Percentiles rank a stretch among this genome's conserved stretches.
These are phyloP conservation scores for Potamarius usumacintae DNA, from an alignment of 2,113 vertebrate species.

Conservation along the genomic window DNA sequence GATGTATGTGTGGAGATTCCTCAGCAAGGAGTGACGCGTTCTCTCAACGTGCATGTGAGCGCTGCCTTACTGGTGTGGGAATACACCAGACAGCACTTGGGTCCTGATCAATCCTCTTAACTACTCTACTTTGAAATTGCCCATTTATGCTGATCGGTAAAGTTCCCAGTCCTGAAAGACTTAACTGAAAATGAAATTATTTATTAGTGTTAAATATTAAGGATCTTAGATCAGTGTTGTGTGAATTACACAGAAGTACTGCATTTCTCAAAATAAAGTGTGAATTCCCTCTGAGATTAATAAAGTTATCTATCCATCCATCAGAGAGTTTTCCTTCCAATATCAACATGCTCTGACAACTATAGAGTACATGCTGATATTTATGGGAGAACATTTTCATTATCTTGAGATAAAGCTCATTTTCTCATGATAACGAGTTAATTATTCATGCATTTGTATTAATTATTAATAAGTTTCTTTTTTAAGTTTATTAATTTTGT, in stretches of 20 bases:
- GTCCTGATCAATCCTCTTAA: background rate
- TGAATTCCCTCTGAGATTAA: background rate
- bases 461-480: too few species aligned
- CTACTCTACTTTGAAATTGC: background rate
- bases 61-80: conserved; percentile 97
- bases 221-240: background rate
- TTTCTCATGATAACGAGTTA: too few species aligned
- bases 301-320: background rate
- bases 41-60: conserved; percentile 94
- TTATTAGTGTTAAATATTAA: background rate
- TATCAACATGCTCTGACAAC: background rate
- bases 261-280: background rate
- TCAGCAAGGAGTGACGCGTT: conserved; percentile 89
- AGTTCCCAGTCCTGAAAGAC: background rate
- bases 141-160: background rate
- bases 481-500: too few species aligned
- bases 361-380: background rate
- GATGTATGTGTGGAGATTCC: conserved; percentile 97
- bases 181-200: background rate
- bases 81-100: conserved; percentile 86
- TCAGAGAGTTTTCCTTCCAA: background rate
- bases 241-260: background rate
- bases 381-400: too few species aligned
- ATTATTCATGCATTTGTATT: too few species aligned
- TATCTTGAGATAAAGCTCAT: too few species aligned